Base-by-base conservation (phyloP, 2,113 vertebrate genomes). In the Phyllostomus discolor region DNA sequence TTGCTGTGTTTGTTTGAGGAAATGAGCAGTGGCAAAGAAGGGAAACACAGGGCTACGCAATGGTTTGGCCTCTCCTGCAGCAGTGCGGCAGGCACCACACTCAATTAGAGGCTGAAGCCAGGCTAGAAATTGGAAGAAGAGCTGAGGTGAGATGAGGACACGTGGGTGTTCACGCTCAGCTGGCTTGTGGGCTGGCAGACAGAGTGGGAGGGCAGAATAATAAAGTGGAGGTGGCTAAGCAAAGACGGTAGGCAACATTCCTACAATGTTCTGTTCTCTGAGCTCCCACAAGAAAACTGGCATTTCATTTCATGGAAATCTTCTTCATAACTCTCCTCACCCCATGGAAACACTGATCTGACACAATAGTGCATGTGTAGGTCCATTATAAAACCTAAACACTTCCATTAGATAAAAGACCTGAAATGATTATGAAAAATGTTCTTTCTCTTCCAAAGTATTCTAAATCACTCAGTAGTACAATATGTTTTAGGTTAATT, bases 401-500 rank as follows among this genome's bases (percentile, higher is more conserved):
- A 83, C 95, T 98, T 98, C 84, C 94, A 94, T 80, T 90, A 95
- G 97, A 97, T 93, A 95, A 97, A 97, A 98, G 81, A 89, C 59
- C 93, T 2, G 94, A 98, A 98, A 97, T 95, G 12, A 97, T 97
- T 90, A 93, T 92, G 97, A 97, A 98, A 98, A 98, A 97, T 98
- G 70, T 97, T 97, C 91, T 82, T 33, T 96, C 97, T 97, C 67
- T 96, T 97, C 95, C 97, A 97, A 97, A 96, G 79, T 90, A 94
- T 95, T 98, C 94, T 97, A 97, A 98, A 97, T 98, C 86, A 97
- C 90, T 98, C 95, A 91, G 94, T 96, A 97, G 84, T 90, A 97
- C 93, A 95, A 98, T 97, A 98, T 97, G 96, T 97, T 98, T 99
- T 98, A 98, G 97, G 98, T 98, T 98, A 98, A 99, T 98, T 98